Base-by-base conservation (phyloP, 2,113 vertebrate species). In the Cyprinus carpio region DNA sequence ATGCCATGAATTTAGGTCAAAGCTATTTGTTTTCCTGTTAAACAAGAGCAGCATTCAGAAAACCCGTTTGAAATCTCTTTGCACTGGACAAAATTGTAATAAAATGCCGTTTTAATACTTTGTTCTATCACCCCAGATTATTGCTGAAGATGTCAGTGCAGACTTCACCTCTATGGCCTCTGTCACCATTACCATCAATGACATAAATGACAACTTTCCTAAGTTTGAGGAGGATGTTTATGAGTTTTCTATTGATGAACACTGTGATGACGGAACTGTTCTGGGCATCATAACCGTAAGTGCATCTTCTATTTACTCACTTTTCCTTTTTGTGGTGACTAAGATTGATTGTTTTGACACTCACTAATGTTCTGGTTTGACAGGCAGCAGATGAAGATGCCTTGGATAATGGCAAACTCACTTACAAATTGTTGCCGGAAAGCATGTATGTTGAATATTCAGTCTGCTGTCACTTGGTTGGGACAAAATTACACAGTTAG, bases 201-300 rank as follows among this genome's bases (percentile, higher is more conserved):
- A 99, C 76, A 87, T 75, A 43, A 99, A 99, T 0, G 97, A 99
- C 92, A 95, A 98, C 87, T 93, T 65, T 46, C 98, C 98, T 0
- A 74, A 3, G 0, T 99, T 99, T 81, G 2, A 62, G 15, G 0
- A 95, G 0, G 91, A 88, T 27, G 81, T 71, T 2, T 99, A 98
- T 72, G 20, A 18, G 13, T 54, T 54, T 54, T 54, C 0, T 0
- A 92, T 98, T 79, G 0, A 20, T 0, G 98, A 99, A 88, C 89
- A 97, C 90, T 93, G 95, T 82, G 1, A 76, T 0, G 0, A 10
- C 0, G 96, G 94, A 82, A 94, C 84, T 0, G 2, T 90, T 20
- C 11, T 96, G 34, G 2, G 0, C 20, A 93, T 0, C 7, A 95
- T 97, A 64, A 95, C 89, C 37, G 98, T 99, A 92, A 90, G 93